Percentiles rank a stretch among this genome's conserved stretches.
Conservation (phyloP, 2,113 vertebrate genomes). For the Charina bottae region DNA sequence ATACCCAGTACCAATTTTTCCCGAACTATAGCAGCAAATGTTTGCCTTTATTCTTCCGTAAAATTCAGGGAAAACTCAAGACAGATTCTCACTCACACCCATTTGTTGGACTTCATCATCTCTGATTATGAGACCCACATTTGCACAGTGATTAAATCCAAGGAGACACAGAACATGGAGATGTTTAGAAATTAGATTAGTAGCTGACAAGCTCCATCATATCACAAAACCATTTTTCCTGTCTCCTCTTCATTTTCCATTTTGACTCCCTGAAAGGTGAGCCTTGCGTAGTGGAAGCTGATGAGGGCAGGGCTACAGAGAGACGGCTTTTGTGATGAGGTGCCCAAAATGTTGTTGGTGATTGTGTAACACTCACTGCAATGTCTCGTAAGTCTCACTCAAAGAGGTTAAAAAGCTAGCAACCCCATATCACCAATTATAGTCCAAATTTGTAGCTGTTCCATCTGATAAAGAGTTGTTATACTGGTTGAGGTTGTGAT, state of each 20-base stretch:
- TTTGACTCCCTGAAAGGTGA: constrained; percentile 43
- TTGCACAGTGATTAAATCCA: constrained; percentile 53
- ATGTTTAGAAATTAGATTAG: constrained; percentile 46
- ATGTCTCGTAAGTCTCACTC: constrained; percentile 19
- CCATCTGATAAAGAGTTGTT: constrained; percentile 51
- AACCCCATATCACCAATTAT: neutral
- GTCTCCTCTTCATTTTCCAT: neutral
- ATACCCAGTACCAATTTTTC: constrained; percentile 4
- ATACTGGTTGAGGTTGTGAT: constrained; percentile 46
- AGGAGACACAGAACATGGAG: constrained; percentile 41
- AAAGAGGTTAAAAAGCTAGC: constrained; percentile 26
- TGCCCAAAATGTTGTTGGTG: constrained; percentile 19
- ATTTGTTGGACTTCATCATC: neutral
- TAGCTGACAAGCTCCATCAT: constrained; percentile 37
- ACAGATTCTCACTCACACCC: neutral
- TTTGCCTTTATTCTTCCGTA: constrained; percentile 26
- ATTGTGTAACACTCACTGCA: constrained; percentile 1
- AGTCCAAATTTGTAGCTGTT: constrained; percentile 26
- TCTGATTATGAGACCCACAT: constrained; percentile 23
- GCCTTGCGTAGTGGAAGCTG: neutral
- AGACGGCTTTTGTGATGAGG: neutral
- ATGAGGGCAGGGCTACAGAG: neutral
- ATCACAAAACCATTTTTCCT: neutral
- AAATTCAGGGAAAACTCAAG: neutral
- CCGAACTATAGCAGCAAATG: neutral